phyloP scores from a whole-genome alignment of 2,797 vertebrate genomes.

The Lepilemur ruficaudatus region DNA sequence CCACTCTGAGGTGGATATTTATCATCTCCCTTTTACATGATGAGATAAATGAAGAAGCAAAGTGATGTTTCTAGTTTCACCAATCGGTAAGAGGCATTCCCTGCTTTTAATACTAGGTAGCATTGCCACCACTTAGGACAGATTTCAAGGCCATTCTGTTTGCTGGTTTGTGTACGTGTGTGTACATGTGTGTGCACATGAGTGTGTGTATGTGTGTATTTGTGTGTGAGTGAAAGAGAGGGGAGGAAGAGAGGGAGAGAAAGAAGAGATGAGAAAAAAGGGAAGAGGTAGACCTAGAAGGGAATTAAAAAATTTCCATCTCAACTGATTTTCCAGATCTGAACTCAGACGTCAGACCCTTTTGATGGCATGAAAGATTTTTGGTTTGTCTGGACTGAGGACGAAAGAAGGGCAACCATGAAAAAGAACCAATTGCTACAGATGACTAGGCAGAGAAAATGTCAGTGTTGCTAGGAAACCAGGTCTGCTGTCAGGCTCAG shows the following conservation, averaged over 20 bases:
- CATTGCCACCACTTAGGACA: not conserved
- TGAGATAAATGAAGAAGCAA: not conserved
- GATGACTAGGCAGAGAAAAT: slow-evolving; percentile 69
- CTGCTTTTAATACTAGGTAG: not conserved
- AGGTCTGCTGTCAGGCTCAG: slow-evolving; percentile 33
- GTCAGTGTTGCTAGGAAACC: slow-evolving; percentile 65
- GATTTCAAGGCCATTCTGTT: not conserved
- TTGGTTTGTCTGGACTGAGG: not conserved
- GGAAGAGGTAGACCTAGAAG: not conserved
- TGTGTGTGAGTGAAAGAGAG: not conserved
- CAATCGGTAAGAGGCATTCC: not conserved
- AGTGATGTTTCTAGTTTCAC: not conserved
- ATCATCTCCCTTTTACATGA: not conserved
- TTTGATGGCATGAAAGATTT: not conserved
- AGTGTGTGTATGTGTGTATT: not conserved
- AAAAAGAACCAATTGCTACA: slow-evolving; percentile 45
- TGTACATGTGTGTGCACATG: not conserved
- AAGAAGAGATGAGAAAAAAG: not conserved
- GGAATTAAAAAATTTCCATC: not conserved
- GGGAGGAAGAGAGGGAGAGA: not conserved
- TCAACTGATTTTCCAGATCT: slow-evolving; percentile 6
- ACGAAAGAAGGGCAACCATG: not conserved
- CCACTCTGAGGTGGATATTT: not conserved
- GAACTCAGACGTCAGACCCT: not conserved
- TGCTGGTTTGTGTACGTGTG: not conserved